A percentile compares a stretch with the other conserved stretches of the same genome.
phyloP scores from a whole-genome alignment of 2,888 invertebrate species.

The Imbricaverruca yamaguchii region DNA sequence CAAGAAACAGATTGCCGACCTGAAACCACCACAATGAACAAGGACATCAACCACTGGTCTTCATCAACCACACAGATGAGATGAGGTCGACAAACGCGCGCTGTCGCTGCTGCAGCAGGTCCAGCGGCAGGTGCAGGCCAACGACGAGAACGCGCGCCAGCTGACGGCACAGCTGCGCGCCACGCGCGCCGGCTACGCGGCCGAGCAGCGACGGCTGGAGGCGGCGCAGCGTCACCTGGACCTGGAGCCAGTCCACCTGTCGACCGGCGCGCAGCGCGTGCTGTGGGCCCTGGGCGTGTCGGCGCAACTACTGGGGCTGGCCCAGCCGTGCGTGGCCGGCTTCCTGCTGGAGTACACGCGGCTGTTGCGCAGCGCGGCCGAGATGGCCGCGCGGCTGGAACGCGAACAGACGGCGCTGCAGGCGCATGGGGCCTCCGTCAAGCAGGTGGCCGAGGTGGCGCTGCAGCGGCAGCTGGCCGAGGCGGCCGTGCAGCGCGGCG shows the following conservation, averaged over 20 bases:
- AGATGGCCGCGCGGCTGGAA: neutral
- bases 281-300: neutral
- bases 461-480: slow-evolving; percentile 4
- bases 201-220: slow-evolving; percentile 11
- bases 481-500: neutral
- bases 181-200: neutral
- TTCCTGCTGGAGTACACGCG: neutral
- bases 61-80: too few species aligned
- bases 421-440: neutral
- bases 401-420: neutral
- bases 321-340: neutral
- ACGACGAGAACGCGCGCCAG: neutral
- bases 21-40: neutral
- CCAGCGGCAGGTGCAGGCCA: neutral
- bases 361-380: neutral
- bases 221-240: neutral
- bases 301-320: neutral
- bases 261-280: neutral
- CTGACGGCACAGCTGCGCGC: neutral
- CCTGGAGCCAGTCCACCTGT: neutral
- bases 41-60: neutral
- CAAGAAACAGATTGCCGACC: neutral
- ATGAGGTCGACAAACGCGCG: slow-evolving; percentile 2
- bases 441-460: slow-evolving; percentile 9
- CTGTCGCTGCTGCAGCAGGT: slow-evolving; percentile 4